phyloP scores from a whole-genome alignment of 2,797 vertebrate genomes.

The Molossus molossus region DNA sequence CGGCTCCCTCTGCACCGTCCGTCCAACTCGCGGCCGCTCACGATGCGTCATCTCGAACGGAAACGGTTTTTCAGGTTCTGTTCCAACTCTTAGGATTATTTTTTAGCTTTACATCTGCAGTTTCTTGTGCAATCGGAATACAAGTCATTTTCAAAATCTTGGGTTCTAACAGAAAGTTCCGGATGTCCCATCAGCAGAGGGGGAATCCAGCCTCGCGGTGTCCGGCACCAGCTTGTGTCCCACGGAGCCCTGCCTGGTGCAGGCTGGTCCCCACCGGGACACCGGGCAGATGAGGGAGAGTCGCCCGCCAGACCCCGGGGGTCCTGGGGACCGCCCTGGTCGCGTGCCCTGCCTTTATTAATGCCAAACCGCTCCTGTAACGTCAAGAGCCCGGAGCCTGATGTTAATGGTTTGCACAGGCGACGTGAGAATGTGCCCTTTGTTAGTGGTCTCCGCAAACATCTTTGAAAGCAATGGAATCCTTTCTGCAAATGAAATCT shows the following conservation, averaged over 20 bases:
- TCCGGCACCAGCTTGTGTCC: background rate
- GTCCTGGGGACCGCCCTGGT: background rate
- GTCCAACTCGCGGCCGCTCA: fast-evolving
- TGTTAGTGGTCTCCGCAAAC: background rate
- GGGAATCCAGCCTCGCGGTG: fast-evolving
- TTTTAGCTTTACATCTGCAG: background rate
- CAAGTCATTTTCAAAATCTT: background rate
- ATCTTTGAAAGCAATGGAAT: background rate
- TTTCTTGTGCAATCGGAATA: background rate
- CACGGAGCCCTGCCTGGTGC: fast-evolving
- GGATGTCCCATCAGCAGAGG: fast-evolving
- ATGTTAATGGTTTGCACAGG: background rate
- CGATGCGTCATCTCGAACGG: background rate
- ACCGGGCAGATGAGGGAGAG: fast-evolving
- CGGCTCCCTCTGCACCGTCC: fast-evolving
- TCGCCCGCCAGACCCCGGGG: fast-evolving
- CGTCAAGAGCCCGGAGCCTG: background rate
- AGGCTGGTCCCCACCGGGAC: background rate
- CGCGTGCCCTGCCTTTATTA: background rate
- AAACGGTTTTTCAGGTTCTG: background rate
- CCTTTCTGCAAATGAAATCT: constrained; percentile 5
- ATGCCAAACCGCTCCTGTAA: background rate
- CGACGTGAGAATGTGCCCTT: background rate
- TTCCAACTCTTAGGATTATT: background rate
- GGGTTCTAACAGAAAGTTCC: background rate